These are phyloP conservation scores for Falco cherrug DNA, from an alignment of 2,797 vertebrate genomes.

Conservation along the genomic window DNA sequence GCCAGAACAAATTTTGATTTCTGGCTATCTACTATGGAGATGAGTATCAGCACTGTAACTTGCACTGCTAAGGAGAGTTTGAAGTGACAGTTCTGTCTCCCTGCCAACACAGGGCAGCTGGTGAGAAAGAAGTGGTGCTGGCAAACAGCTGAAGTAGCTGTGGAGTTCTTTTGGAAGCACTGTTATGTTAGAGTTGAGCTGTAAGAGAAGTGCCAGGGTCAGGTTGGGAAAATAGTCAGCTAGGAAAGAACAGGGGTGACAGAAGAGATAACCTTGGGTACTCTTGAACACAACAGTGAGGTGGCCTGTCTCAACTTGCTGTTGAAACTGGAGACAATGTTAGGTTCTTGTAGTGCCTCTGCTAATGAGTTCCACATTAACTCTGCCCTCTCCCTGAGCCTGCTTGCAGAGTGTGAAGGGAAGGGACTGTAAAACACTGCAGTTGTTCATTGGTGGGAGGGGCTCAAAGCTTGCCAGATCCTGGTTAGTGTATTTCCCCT, in stretches of 20 bases:
- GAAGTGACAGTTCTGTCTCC: not conserved
- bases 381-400: not conserved
- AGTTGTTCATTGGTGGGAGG: not conserved
- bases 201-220: not conserved
- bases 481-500: not conserved
- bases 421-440: not conserved
- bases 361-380: not conserved
- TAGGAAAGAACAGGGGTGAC: not conserved
- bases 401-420: not conserved
- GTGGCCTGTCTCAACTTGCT: not conserved
- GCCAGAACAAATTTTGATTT: not conserved
- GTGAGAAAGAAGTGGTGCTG: not conserved
- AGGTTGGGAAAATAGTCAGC: not conserved
- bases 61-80: not conserved
- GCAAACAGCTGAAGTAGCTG: conserved; percentile 50
- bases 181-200: not conserved
- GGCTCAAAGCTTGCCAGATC: not conserved
- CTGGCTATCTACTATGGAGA: not conserved
- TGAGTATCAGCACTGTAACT: not conserved
- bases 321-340: not conserved
- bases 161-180: not conserved
- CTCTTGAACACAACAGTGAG: not conserved
- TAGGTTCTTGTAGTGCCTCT: not conserved
- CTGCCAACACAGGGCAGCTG: conserved; percentile 15
- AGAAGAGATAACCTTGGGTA: not conserved